phyloP scores from a whole-genome alignment of 2,113 vertebrate species.

The Camelus dromedarius region DNA sequence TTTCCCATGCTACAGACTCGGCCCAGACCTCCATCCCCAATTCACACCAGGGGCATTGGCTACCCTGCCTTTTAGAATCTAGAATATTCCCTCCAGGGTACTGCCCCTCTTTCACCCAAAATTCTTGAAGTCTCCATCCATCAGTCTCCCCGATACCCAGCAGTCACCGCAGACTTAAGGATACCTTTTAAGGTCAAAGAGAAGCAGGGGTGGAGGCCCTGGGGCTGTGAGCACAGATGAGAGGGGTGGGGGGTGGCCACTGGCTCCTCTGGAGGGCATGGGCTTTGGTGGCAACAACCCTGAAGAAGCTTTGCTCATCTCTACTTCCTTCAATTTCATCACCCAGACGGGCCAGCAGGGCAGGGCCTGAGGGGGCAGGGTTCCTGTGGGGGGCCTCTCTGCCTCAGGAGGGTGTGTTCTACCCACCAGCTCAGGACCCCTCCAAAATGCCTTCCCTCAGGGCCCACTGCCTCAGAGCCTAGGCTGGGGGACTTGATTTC shows the following conservation, averaged over 20 bases:
- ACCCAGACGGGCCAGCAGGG: neutral
- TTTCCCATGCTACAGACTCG: neutral
- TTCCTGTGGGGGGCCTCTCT: neutral
- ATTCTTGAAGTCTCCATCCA: neutral
- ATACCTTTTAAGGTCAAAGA: slow-evolving; percentile 57
- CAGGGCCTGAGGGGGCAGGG: neutral
- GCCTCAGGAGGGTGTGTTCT: neutral
- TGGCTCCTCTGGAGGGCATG: accelerated
- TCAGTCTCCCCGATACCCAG: neutral
- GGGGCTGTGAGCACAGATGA: neutral
- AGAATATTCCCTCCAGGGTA: neutral
- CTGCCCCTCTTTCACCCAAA: neutral
- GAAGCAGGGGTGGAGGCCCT: neutral
- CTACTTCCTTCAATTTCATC: slow-evolving; percentile 60
- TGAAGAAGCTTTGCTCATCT: neutral
- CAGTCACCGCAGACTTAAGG: neutral
- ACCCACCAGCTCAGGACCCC: neutral
- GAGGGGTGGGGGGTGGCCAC: neutral
- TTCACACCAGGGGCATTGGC: neutral
- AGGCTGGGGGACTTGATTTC: neutral
- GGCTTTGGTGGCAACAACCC: neutral
- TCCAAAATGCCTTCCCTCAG: neutral
- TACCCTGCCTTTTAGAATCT: neutral
- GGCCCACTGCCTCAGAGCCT: neutral
- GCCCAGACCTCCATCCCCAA: neutral